Conservation (phyloP, 2,113 vertebrate species). For the Salvelinus alpinus region DNA sequence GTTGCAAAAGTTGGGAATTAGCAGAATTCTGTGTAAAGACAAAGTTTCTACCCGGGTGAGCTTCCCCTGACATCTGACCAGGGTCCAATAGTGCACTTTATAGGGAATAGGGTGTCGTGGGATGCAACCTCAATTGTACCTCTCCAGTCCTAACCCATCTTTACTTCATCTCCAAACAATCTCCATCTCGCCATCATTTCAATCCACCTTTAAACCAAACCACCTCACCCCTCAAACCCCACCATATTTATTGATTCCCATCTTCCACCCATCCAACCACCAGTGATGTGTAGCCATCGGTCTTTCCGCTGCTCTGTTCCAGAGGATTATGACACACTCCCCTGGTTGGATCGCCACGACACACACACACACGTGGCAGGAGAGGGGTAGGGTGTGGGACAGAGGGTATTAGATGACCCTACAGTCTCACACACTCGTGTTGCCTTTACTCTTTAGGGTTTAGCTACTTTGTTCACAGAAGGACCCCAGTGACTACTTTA, state of each 20-base stretch:
- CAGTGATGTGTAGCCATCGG: conserved; percentile 59
- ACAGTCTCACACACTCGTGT: conserved; percentile 33
- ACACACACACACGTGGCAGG: conserved; percentile 17
- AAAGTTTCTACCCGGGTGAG: too few species aligned
- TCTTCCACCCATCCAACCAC: conserved; percentile 49
- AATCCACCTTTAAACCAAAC: neutral
- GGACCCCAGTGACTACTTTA: too few species aligned
- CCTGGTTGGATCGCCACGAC: neutral
- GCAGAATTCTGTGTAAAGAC: too few species aligned
- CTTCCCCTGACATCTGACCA: too few species aligned
- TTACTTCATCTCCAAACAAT: too few species aligned
- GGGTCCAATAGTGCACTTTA: too few species aligned
- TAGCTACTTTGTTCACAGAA: conserved; percentile 25
- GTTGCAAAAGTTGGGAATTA: too few species aligned
- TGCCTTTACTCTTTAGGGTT: conserved; percentile 32
- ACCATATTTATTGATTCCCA: neutral
- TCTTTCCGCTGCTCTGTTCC: conserved; percentile 60
- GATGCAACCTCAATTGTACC: neutral
- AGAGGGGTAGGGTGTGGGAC: conserved; percentile 1
- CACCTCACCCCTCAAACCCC: neutral
- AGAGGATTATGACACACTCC: conserved; percentile 58
- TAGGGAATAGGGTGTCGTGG: too few species aligned
- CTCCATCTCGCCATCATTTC: neutral
- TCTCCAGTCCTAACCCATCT: too few species aligned
- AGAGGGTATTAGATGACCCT: conserved; percentile 23